Conservation (phyloP, 53 echinoderm and acorn worm species). For the Pentamera pediparva region DNA sequence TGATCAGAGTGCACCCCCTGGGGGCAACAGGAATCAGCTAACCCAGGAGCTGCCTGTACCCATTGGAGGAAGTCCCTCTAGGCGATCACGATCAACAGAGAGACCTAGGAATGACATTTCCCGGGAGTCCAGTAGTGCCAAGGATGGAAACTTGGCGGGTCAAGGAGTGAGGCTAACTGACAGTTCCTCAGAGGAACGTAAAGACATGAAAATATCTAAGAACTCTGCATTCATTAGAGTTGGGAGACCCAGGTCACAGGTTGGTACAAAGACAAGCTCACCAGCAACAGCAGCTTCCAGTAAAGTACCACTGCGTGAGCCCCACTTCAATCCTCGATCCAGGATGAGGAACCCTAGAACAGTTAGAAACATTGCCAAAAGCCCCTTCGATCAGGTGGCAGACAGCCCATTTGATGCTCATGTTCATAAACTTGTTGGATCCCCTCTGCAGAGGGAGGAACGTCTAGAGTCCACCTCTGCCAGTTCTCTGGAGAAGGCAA, state of each 20-base stretch:
- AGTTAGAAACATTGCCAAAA: background rate
- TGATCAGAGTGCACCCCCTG: constrained; percentile 12
- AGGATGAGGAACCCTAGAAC: constrained; percentile 20
- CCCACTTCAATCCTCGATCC: constrained; percentile 21
- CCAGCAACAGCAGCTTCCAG: background rate
- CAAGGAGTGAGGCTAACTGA: background rate
- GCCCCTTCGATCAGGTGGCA: background rate
- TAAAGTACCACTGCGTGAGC: background rate
- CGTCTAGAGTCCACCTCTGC: background rate
- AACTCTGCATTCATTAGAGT: background rate
- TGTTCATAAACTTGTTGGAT: too few relatives aligned
- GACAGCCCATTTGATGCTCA: too few relatives aligned
- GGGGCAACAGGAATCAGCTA: constrained; percentile 3
- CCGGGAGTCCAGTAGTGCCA: background rate
- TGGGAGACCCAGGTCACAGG: background rate
- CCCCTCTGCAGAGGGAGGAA: constrained; percentile 34
- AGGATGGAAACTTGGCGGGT: background rate
- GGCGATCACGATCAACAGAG: constrained; percentile 2
- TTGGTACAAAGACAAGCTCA: background rate
- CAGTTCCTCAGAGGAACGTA: background rate
- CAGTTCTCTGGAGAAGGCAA: background rate
- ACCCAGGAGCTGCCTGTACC: background rate
- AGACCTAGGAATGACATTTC: background rate
- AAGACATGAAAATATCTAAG: background rate
- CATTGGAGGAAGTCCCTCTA: background rate